Conservation (phyloP, 1,140 invertebrate genomes). For the Calycopis cecrops region DNA sequence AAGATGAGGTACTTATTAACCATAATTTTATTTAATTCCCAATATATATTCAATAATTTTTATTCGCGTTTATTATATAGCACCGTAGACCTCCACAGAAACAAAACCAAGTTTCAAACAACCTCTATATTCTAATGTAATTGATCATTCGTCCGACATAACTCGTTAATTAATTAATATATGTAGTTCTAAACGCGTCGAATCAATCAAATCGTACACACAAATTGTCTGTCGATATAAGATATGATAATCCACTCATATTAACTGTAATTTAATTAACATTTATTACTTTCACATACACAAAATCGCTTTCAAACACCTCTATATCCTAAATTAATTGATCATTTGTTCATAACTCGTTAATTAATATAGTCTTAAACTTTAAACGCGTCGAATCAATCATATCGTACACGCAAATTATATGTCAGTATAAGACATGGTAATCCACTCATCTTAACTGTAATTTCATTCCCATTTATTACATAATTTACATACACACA, state of each 20-base stretch:
- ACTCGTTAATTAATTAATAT: no score
- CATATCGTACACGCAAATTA: constrained; percentile 69
- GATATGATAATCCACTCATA: constrained; percentile 74
- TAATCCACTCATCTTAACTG: constrained; percentile 74
- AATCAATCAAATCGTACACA: constrained; percentile 55
- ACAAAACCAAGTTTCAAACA: constrained; percentile 17
- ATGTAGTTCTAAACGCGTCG: constrained; percentile 25
- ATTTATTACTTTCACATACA: constrained; percentile 1
- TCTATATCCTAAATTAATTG: neutral
- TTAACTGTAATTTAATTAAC: constrained; percentile 71
- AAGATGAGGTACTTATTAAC: constrained; percentile 75
- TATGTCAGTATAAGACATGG: constrained; percentile 71
- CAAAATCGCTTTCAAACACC: constrained; percentile 18
- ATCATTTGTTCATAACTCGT: no score
- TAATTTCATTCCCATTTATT: constrained; percentile 67
- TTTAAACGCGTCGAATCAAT: constrained; percentile 42
- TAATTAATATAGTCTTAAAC: constrained; percentile 21
- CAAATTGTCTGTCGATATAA: constrained; percentile 70
- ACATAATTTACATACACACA: no score
- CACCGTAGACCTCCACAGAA: no score
- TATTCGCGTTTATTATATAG: no score
- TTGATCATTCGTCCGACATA: no score
- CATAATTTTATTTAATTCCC: constrained; percentile 75
- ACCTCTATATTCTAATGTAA: neutral
- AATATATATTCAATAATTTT: no score